Percentiles rank a stretch among this genome's conserved stretches.
Evolutionary conservation across 2,797 vertebrate genomes (phyloP).

Genomic region (Hypotaenidia okinawae): DNA sequence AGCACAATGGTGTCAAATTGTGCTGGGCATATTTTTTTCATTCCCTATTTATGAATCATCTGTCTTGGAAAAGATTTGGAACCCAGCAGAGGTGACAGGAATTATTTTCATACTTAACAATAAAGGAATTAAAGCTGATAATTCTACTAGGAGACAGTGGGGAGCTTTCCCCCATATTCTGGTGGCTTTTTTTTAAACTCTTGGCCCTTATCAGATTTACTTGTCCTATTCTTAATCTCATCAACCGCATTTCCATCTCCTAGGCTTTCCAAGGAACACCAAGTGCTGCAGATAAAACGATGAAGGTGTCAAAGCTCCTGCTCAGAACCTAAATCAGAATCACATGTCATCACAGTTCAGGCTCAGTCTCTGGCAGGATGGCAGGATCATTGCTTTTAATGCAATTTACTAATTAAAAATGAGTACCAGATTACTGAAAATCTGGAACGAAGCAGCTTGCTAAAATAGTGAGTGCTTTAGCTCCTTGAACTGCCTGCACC

Average conservation of each 20-base stretch:
- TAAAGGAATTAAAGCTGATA: background rate
- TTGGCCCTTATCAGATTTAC: background rate
- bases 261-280: background rate
- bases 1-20: background rate
- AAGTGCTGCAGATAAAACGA: conserved; percentile 22
- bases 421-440: conserved; percentile 37
- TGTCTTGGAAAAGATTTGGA: background rate
- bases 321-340: conserved; percentile 59
- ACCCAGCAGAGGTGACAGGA: background rate
- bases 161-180: background rate
- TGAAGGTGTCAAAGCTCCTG: conserved; percentile 31
- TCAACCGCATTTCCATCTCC: conserved; percentile 1
- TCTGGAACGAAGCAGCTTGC: conserved; percentile 27
- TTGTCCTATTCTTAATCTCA: conserved; percentile 30
- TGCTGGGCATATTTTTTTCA: background rate
- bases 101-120: background rate
- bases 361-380: conserved; percentile 2
- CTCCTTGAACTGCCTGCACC: background rate
- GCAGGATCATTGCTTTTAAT: conserved; percentile 63
- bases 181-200: background rate
- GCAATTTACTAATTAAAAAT: conserved; percentile 64
- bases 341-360: conserved; percentile 36
- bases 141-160: background rate
- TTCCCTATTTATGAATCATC: background rate
- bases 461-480: background rate